phyloP scores from a whole-genome alignment of 2,888 invertebrate species.

The Lissocephala sabroskyi region DNA sequence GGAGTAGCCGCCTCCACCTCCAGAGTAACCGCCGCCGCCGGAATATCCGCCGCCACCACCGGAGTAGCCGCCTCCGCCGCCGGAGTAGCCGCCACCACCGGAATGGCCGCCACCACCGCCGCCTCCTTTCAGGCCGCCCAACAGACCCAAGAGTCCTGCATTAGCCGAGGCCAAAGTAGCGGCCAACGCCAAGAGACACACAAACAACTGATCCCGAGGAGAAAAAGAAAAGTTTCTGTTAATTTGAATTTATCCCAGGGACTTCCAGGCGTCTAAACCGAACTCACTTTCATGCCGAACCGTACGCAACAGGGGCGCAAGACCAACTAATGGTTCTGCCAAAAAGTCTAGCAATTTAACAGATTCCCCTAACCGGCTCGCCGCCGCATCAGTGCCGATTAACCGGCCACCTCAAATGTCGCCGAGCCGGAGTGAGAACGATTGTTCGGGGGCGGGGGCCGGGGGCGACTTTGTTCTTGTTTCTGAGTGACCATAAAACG shows the following conservation, averaged over 20 bases:
- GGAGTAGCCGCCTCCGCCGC: constrained; percentile 9
- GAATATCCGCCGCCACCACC: constrained; percentile 10
- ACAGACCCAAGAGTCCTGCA: constrained; percentile 43
- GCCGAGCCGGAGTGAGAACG: too few species aligned
- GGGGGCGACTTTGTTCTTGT: too few species aligned
- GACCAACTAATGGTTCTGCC: constrained; percentile 44
- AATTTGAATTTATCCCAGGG: constrained; percentile 3
- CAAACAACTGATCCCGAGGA: constrained; percentile 34
- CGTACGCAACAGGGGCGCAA: constrained; percentile 34
- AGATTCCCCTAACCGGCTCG: constrained; percentile 19
- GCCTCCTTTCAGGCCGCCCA: constrained; percentile 28
- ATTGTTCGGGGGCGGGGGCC: too few species aligned
- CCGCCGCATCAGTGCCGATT: too few species aligned
- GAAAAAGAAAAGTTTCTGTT: constrained; percentile 11
- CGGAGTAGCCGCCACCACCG: constrained; percentile 3
- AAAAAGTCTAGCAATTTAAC: constrained; percentile 46
- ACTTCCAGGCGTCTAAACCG: constrained; percentile 3
- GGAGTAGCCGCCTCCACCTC: constrained; percentile 23
- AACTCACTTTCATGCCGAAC: constrained; percentile 52
- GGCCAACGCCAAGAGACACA: constrained; percentile 45
- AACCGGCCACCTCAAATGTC: too few species aligned
- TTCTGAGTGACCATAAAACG: too few species aligned
- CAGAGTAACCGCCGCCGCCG: constrained; percentile 8
- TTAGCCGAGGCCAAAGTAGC: constrained; percentile 41
- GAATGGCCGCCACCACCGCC: neutral